phyloP scores from a whole-genome alignment of 2,797 vertebrate genomes.

The Pseudocheirus occidentalis region DNA sequence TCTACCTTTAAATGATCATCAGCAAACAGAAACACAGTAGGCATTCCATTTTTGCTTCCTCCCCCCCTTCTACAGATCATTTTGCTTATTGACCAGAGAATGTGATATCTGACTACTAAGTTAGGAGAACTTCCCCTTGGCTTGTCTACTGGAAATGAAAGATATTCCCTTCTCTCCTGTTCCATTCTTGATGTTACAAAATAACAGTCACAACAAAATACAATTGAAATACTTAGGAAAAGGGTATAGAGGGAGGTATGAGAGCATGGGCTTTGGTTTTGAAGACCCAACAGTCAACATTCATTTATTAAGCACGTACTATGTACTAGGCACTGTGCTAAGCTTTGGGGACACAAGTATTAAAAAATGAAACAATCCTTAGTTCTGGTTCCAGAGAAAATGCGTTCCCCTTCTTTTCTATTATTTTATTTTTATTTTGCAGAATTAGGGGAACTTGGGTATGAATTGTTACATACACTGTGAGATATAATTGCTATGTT shows the following conservation, averaged over 20 bases:
- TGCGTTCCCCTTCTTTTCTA: background rate
- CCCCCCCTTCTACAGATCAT: constrained; percentile 65
- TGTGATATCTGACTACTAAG: constrained; percentile 79
- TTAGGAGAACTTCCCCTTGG: constrained; percentile 67
- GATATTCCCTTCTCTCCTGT: constrained; percentile 58
- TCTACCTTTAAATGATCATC: constrained; percentile 83
- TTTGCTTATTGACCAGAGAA: constrained; percentile 61
- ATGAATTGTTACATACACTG: background rate
- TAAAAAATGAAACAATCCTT: background rate
- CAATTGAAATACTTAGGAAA: background rate
- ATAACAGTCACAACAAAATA: constrained; percentile 32
- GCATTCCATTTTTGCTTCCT: constrained; percentile 63
- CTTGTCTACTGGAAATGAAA: constrained; percentile 50
- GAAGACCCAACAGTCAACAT: background rate
- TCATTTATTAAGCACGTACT: background rate
- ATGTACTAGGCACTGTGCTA: background rate
- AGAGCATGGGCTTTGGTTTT: background rate
- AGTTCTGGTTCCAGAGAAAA: background rate
- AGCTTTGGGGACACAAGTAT: background rate
- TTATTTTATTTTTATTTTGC: background rate
- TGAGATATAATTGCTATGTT: background rate
- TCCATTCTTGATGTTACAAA: constrained; percentile 18
- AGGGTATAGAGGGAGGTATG: background rate
- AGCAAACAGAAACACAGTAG: constrained; percentile 73
- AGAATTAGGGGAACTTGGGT: background rate